Evolutionary conservation across 92 coral and sea anemone genomes (phyloP).

Genomic region (Diadumene lineata): DNA sequence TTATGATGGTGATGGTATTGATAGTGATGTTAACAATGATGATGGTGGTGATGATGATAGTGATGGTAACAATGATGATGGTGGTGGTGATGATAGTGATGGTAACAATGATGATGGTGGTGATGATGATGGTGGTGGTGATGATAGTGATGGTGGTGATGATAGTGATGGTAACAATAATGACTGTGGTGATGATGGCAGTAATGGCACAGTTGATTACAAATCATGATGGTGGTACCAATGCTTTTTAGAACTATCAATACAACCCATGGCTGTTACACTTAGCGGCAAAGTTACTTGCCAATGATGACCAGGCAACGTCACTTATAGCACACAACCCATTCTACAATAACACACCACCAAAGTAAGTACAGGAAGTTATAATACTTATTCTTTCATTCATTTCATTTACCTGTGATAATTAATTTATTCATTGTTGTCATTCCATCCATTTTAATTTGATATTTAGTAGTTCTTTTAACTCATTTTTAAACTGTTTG

Average conservation of each 20-base stretch:
- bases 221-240: too few species aligned
- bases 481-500: too few species aligned
- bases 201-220: too few species aligned
- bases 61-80: not conserved
- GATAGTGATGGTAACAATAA: not conserved
- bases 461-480: too few species aligned
- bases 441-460: too few species aligned
- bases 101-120: not conserved
- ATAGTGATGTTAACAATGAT: too few species aligned
- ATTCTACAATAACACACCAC: constrained; percentile 75
- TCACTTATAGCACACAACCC: constrained; percentile 92
- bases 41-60: not conserved
- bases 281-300: constrained; percentile 91
- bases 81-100: not conserved
- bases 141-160: not conserved
- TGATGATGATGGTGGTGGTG: not conserved
- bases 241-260: constrained; percentile 76
- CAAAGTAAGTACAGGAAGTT: constrained; percentile 50
- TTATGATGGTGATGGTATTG: not conserved
- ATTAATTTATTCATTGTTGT: too few species aligned
- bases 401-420: not conserved
- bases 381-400: not conserved
- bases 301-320: constrained; percentile 78
- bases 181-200: not conserved
- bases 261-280: constrained; percentile 97